Conservation (phyloP, 2,888 invertebrate species). For the Thereva unica region DNA sequence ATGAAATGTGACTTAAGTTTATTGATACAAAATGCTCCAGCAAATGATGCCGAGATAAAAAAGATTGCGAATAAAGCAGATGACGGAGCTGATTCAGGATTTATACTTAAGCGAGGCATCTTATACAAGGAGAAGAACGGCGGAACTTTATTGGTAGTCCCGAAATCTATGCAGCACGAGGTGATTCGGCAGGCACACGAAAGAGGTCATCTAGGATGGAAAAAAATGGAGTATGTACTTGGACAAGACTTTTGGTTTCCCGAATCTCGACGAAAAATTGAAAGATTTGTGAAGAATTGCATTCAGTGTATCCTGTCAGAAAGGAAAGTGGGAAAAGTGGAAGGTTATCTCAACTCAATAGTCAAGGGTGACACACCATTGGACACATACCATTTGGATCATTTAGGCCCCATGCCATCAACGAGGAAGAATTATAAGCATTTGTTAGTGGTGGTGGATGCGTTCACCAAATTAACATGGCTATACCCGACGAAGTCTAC, state of each 20-base stretch:
- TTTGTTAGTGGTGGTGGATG: background rate
- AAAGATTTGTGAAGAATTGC: slow-evolving; percentile 16
- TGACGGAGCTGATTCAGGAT: background rate
- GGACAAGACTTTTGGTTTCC: slow-evolving; percentile 5
- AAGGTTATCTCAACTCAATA: slow-evolving; percentile 48
- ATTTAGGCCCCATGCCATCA: slow-evolving; percentile 46
- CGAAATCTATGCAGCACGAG: slow-evolving; percentile 8
- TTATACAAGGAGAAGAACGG: slow-evolving; percentile 19
- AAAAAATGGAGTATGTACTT: background rate
- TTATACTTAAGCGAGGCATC: background rate
- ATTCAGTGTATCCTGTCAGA: background rate
- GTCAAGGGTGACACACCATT: slow-evolving; percentile 47
- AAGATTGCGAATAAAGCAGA: background rate
- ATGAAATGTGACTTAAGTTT: background rate
- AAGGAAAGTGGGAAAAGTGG: slow-evolving; percentile 45
- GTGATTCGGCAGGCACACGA: background rate
- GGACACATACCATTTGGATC: slow-evolving; percentile 48
- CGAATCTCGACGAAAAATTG: background rate
- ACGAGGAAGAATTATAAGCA: slow-evolving; percentile 46
- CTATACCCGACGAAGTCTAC: background rate
- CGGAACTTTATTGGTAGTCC: slow-evolving; percentile 21
- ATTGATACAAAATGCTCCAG: slow-evolving; percentile 3
- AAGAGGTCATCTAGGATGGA: slow-evolving; percentile 12
- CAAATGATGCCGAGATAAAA: background rate
- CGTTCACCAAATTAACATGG: slow-evolving; percentile 3